Evolutionary conservation across 2,113 vertebrate species (phyloP).

Genomic region (Verasper variegatus): DNA sequence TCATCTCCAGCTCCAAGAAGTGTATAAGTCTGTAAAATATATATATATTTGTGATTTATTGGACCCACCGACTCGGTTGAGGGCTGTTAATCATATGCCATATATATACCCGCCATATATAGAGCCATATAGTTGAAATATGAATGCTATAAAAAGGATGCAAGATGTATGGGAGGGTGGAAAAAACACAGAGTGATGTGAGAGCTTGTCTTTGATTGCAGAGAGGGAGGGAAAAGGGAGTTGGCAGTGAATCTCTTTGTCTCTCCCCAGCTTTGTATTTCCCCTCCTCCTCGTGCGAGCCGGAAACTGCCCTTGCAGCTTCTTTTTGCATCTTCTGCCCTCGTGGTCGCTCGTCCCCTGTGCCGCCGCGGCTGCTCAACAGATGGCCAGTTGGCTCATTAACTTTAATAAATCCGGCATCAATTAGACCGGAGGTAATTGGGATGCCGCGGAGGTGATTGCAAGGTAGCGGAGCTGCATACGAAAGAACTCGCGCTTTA

Average conservation of each 20-base stretch:
- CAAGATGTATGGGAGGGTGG: constrained; percentile 59
- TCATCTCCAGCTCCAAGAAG: constrained; percentile 62
- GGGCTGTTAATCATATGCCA: constrained; percentile 72
- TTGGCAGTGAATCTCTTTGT: constrained; percentile 53
- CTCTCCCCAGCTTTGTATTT: constrained; percentile 40
- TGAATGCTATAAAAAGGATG: constrained; percentile 74
- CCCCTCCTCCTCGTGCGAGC: not conserved
- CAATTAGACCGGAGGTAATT: constrained; percentile 82
- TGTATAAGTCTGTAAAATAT: constrained; percentile 74
- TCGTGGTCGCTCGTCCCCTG: constrained; percentile 54
- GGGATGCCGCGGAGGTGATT: constrained; percentile 78
- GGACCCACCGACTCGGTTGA: constrained; percentile 63
- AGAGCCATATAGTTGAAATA: constrained; percentile 77
- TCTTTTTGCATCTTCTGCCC: constrained; percentile 45
- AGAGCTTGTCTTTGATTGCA: constrained; percentile 54
- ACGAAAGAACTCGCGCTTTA: constrained; percentile 33
- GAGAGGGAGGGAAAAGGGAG: constrained; percentile 12
- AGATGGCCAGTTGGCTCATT: constrained; percentile 83
- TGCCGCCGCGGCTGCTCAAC: constrained; percentile 70
- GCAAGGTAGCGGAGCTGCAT: constrained; percentile 60
- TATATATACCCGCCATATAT: constrained; percentile 70
- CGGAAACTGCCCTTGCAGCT: constrained; percentile 32
- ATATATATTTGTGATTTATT: constrained; percentile 76
- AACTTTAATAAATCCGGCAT: constrained; percentile 82
- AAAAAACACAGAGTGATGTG: constrained; percentile 46